Conservation (phyloP, 2,113 vertebrate genomes). For the Chaenogobius annularis region DNA sequence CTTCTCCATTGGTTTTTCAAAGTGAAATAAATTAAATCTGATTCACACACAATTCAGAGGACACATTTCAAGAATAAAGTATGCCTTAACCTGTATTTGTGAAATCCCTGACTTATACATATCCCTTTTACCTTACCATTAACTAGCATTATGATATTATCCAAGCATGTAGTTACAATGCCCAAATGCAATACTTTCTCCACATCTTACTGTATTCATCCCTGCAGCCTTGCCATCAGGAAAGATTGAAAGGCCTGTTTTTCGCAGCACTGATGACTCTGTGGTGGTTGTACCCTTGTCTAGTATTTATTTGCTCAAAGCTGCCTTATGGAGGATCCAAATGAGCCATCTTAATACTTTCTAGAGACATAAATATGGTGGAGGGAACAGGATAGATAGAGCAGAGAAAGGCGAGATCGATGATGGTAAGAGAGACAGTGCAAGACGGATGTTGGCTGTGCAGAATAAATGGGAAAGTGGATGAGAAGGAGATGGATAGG, state of each 20-base stretch:
- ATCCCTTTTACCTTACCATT: neutral
- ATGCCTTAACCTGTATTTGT: too few relatives aligned
- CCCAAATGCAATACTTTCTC: neutral
- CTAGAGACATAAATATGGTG: constrained; percentile 23
- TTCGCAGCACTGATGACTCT: constrained; percentile 41
- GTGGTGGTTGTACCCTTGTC: constrained; percentile 25
- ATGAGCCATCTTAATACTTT: constrained; percentile 51
- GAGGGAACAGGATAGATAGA: constrained; percentile 16
- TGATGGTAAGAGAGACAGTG: constrained; percentile 44
- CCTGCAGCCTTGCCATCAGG: constrained; percentile 24
- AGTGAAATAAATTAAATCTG: too few relatives aligned
- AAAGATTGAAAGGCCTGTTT: constrained; percentile 35
- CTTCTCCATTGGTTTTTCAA: too few relatives aligned
- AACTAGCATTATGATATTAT: neutral
- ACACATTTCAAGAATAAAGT: too few relatives aligned
- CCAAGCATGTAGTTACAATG: neutral
- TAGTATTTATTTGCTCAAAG: constrained; percentile 5
- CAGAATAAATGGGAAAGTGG: constrained; percentile 39
- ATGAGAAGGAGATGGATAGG: constrained; percentile 42
- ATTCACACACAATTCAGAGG: too few relatives aligned
- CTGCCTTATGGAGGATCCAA: constrained; percentile 33
- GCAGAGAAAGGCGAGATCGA: constrained; percentile 46
- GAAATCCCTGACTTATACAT: too few relatives aligned
- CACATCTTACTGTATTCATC: constrained; percentile 29
- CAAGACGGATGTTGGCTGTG: constrained; percentile 39